Percentiles rank a stretch among this genome's conserved stretches.
Evolutionary conservation across 2,888 invertebrate species (phyloP).

Genomic region (Hoplodrina ambigua): DNA sequence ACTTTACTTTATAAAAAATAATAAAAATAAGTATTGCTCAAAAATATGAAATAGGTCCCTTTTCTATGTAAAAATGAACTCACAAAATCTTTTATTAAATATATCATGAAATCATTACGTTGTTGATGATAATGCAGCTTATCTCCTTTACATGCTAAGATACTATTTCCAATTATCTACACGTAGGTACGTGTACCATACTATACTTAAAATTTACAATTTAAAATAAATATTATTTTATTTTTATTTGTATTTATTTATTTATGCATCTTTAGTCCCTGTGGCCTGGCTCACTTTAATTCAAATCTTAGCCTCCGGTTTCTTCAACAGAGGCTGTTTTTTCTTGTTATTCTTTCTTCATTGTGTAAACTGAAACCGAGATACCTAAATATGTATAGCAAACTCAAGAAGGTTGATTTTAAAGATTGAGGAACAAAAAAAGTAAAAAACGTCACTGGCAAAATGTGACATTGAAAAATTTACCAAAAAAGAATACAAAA

Average conservation of each 20-base stretch:
- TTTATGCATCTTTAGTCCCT: not conserved
- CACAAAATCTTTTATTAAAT: not conserved
- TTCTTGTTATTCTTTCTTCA: no score
- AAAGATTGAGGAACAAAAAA: no score
- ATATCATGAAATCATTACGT: not conserved
- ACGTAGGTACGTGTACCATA: no score
- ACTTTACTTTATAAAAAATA: not conserved
- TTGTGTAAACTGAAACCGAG: no score
- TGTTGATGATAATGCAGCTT: slow-evolving; percentile 25
- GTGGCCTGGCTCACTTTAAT: not conserved
- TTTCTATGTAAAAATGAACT: slow-evolving; percentile 4
- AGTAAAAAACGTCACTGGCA: no score
- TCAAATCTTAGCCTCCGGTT: not conserved
- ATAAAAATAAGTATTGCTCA: slow-evolving; percentile 2
- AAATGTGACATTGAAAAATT: no score
- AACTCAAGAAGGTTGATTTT: no score
- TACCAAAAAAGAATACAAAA: no score
- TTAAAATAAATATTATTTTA: not conserved
- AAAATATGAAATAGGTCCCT: not conserved
- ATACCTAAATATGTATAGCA: no score
- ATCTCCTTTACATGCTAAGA: slow-evolving; percentile 15
- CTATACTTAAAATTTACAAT: not conserved
- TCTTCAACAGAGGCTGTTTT: not conserved
- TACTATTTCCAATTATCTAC: not conserved
- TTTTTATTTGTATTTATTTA: no score